These are phyloP conservation scores for Ophiodon elongatus DNA, from an alignment of 2,113 vertebrate genomes.

Conservation along the genomic window DNA sequence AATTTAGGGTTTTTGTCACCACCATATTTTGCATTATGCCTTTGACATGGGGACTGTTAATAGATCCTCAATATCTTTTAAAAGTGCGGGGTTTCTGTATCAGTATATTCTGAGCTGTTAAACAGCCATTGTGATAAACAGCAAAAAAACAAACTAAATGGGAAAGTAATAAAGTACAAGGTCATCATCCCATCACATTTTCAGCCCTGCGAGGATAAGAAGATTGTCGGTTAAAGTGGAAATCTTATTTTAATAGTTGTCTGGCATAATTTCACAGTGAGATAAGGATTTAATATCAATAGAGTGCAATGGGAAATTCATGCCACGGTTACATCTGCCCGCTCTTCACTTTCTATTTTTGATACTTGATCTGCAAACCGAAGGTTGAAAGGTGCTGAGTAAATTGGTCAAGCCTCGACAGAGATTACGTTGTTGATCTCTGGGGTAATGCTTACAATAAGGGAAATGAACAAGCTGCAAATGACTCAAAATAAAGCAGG, in stretches of 20 bases:
- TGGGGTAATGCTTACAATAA: conserved; percentile 26
- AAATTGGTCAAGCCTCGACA: conserved; percentile 29
- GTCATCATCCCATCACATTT: conserved; percentile 25
- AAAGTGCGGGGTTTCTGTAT: background rate
- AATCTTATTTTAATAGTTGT: conserved; percentile 8
- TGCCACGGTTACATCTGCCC: conserved; percentile 19
- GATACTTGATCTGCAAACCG: conserved; percentile 39
- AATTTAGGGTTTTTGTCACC: conserved; percentile 13
- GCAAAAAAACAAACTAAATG: conserved; percentile 17
- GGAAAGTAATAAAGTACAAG: conserved; percentile 18
- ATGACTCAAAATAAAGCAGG: conserved; percentile 47
- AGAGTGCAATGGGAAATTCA: conserved; percentile 19
- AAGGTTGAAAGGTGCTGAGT: conserved; percentile 45
- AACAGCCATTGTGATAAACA: conserved; percentile 3
- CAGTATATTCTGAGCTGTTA: background rate
- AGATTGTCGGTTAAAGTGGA: conserved; percentile 3
- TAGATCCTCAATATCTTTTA: conserved; percentile 4
- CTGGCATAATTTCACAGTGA: conserved; percentile 25
- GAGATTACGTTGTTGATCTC: conserved; percentile 32
- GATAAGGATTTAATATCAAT: conserved; percentile 18
- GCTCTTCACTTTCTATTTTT: conserved; percentile 26
- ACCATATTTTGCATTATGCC: conserved; percentile 14
- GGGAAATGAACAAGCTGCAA: conserved; percentile 45
- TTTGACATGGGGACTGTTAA: background rate
- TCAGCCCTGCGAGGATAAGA: conserved; percentile 5